Percentiles rank a stretch among this genome's conserved stretches.
phyloP scores from a whole-genome alignment of 2,888 invertebrate genomes.

The Yponomeuta plumbellus region DNA sequence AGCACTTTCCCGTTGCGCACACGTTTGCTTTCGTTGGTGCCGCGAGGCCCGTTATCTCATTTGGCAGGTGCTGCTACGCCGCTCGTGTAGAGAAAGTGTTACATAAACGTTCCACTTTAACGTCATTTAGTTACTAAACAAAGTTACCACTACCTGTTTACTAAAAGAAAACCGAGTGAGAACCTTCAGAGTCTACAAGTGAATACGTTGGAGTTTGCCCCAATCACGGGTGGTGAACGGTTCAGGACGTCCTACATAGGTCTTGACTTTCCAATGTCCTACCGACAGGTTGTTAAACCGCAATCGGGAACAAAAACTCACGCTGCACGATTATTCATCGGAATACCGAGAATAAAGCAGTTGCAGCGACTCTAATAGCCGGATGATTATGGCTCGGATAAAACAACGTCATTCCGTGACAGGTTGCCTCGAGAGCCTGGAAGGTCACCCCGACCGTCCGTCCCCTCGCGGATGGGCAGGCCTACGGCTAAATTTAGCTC shows the following conservation, averaged over 20 bases:
- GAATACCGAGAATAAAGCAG: constrained; percentile 37
- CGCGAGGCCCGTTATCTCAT: constrained; percentile 67
- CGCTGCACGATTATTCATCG: constrained; percentile 43
- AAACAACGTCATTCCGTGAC: constrained; percentile 30
- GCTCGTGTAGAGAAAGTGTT: constrained; percentile 65
- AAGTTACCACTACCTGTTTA: constrained; percentile 30
- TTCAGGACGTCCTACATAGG: constrained; percentile 39
- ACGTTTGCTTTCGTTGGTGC: constrained; percentile 71
- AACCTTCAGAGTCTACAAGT: neutral
- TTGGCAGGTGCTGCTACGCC: constrained; percentile 65
- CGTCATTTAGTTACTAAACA: constrained; percentile 18
- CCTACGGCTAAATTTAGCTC: constrained; percentile 18
- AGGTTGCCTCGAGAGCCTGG: constrained; percentile 29
- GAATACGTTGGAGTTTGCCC: neutral
- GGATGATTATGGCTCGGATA: constrained; percentile 31
- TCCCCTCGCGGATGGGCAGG: neutral
- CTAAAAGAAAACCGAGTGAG: neutral
- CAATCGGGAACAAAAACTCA: constrained; percentile 53
- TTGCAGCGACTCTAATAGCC: constrained; percentile 33
- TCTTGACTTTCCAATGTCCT: constrained; percentile 63
- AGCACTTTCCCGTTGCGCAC: constrained; percentile 65
- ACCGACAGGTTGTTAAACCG: constrained; percentile 65
- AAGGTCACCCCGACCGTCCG: constrained; percentile 39
- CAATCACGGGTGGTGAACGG: constrained; percentile 27
- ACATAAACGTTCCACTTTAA: constrained; percentile 39